phyloP scores from a whole-genome alignment of 1,140 invertebrate genomes.

The Leptoteleia sp. region DNA sequence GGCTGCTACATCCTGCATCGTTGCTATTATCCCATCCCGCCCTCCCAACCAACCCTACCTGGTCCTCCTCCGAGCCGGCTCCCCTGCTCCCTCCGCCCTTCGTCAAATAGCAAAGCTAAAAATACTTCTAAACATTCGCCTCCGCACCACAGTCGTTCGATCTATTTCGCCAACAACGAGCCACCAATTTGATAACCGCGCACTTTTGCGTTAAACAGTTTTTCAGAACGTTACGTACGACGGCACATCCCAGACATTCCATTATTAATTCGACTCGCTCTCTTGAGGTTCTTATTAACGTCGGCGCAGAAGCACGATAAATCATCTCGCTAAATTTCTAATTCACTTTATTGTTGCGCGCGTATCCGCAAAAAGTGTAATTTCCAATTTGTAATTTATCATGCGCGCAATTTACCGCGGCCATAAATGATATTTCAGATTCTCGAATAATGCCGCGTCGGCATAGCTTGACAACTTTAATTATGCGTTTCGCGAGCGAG shows the following conservation, averaged over 20 bases:
- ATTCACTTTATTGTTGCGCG: conserved; percentile 1
- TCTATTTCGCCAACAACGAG: conserved; percentile 18
- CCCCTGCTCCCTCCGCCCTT: conserved; percentile 45
- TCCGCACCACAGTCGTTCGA: conserved; percentile 22
- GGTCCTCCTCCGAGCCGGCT: conserved; percentile 37
- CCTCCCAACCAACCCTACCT: conserved; percentile 65
- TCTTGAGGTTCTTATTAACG: not conserved
- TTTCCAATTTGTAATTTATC: conserved; percentile 20
- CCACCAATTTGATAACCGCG: conserved; percentile 5
- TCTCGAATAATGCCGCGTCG: conserved; percentile 2
- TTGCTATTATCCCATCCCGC: conserved; percentile 77
- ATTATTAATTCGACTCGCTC: not conserved
- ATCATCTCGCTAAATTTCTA: conserved; percentile 5
- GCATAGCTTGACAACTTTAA: conserved; percentile 13
- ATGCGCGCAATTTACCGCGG: conserved; percentile 1
- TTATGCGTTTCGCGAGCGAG: conserved; percentile 4
- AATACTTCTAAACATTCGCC: conserved; percentile 52
- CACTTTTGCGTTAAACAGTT: not conserved
- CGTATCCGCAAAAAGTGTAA: not conserved
- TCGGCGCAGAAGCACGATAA: not conserved
- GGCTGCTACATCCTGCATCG: conserved; percentile 80
- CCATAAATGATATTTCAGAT: conserved; percentile 19
- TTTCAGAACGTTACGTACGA: no score
- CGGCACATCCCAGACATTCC: not conserved
- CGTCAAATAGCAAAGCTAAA: conserved; percentile 47